A percentile compares a stretch with the other conserved stretches of the same genome.
These are phyloP conservation scores for Microplitis manilae DNA, from an alignment of 2,888 invertebrate species.

Conservation along the genomic window DNA sequence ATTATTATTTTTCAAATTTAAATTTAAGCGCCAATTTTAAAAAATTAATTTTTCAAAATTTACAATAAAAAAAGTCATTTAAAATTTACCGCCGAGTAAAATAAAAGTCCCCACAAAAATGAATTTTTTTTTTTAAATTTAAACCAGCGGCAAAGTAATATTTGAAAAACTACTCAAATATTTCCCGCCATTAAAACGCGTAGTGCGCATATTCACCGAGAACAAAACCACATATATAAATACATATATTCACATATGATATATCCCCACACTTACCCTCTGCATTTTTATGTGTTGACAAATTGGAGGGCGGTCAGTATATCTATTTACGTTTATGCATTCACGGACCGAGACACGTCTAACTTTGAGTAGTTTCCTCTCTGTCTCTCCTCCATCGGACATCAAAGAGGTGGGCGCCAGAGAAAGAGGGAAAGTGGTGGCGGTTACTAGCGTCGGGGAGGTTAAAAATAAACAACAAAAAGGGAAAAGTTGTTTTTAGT, in stretches of 20 bases:
- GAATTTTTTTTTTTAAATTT: too few species aligned
- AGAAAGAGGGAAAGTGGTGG: not conserved
- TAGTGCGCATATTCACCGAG: not conserved
- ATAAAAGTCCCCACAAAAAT: too few species aligned
- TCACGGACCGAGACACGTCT: constrained; percentile 15
- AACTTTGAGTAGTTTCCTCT: not conserved
- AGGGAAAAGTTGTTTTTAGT: constrained; percentile 39
- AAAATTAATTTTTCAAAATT: too few species aligned
- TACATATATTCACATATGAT: not conserved
- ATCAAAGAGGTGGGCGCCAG: not conserved
- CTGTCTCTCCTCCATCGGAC: not conserved
- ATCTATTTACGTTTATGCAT: constrained; percentile 34
- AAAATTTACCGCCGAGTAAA: too few species aligned
- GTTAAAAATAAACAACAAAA: constrained; percentile 53
- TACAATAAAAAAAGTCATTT: too few species aligned
- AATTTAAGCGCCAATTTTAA: too few species aligned
- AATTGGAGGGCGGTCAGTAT: constrained; percentile 21
- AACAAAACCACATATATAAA: not conserved
- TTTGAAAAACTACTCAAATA: not conserved
- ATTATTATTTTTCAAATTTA: too few species aligned
- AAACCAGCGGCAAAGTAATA: not conserved
- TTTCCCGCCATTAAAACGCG: not conserved
- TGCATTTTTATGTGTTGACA: constrained; percentile 27
- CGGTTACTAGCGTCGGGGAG: constrained; percentile 34
- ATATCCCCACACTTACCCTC: constrained; percentile 23